Conservation (phyloP, 2,113 vertebrate species). For the Pollachius pollachius region DNA sequence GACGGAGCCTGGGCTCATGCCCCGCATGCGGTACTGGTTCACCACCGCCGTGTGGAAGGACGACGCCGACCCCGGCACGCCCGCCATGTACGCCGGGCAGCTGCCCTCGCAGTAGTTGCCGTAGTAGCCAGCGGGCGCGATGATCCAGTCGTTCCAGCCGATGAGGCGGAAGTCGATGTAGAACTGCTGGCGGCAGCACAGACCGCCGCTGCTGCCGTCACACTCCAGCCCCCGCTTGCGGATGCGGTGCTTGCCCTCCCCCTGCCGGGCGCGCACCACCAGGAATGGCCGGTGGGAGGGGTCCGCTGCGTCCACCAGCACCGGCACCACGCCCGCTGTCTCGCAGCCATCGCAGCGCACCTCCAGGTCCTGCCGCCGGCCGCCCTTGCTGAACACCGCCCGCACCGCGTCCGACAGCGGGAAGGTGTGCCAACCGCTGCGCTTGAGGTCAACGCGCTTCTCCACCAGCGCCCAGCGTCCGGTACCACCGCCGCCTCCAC, state of each 20-base stretch:
- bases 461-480: constrained; percentile 88
- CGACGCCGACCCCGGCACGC: constrained; percentile 92
- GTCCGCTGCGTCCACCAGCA: constrained; percentile 86
- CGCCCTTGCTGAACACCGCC: constrained; percentile 83
- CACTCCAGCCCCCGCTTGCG: constrained; percentile 97
- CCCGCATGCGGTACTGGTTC: constrained; percentile 98
- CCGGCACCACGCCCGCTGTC: constrained; percentile 81
- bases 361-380: constrained; percentile 89
- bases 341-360: constrained; percentile 91
- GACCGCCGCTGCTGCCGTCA: constrained; percentile 88
- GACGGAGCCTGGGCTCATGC: constrained; percentile 92
- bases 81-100: constrained; percentile 97
- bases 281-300: constrained; percentile 95
- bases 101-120: constrained; percentile 99
- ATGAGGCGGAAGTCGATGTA: constrained; percentile 99
- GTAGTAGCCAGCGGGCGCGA: constrained; percentile 94
- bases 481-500: constrained; percentile 36
- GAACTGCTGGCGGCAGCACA: constrained; percentile 98
- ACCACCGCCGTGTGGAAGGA: constrained; percentile 98
- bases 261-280: constrained; percentile 88
- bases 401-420: constrained; percentile 90
- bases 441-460: constrained; percentile 93
- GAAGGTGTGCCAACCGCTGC: constrained; percentile 98
- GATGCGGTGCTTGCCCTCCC: constrained; percentile 92
- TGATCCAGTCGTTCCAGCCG: constrained; percentile 99